phyloP scores from a whole-genome alignment of 2,797 vertebrate genomes.

The Notolabrus celidotus region DNA sequence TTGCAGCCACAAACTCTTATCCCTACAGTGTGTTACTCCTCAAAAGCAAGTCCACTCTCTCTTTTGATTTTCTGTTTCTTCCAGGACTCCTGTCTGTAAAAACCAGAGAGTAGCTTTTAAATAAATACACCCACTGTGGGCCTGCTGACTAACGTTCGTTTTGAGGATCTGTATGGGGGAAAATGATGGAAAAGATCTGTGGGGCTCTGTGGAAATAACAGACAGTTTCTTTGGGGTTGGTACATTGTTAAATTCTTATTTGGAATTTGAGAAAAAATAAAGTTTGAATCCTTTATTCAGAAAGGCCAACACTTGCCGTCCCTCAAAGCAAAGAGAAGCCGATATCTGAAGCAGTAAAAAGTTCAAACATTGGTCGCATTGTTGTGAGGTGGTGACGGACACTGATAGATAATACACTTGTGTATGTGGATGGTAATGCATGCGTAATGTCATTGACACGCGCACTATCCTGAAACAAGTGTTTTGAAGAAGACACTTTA shows the following conservation, averaged over 20 bases:
- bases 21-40: conserved; percentile 25
- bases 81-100: background rate
- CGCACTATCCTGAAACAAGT: conserved; percentile 39
- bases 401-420: conserved; percentile 1
- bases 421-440: conserved; percentile 11
- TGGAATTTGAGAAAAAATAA: background rate
- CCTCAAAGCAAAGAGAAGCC: background rate
- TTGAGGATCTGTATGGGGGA: background rate
- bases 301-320: background rate
- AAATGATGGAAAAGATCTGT: background rate
- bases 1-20: conserved; percentile 38
- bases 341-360: conserved; percentile 17
- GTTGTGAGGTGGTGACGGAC: background rate
- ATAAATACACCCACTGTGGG: background rate
- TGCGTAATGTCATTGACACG: conserved; percentile 38
- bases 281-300: background rate
- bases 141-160: conserved; percentile 5
- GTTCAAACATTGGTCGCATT: background rate
- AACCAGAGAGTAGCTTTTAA: conserved; percentile 9
- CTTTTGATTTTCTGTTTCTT: background rate
- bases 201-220: background rate
- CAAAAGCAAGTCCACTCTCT: conserved; percentile 26
- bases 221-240: background rate
- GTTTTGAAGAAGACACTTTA: conserved; percentile 52
- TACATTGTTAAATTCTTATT: too few species aligned